Conservation (phyloP, 1,140 invertebrate species). For the Melanaphis sacchari region DNA sequence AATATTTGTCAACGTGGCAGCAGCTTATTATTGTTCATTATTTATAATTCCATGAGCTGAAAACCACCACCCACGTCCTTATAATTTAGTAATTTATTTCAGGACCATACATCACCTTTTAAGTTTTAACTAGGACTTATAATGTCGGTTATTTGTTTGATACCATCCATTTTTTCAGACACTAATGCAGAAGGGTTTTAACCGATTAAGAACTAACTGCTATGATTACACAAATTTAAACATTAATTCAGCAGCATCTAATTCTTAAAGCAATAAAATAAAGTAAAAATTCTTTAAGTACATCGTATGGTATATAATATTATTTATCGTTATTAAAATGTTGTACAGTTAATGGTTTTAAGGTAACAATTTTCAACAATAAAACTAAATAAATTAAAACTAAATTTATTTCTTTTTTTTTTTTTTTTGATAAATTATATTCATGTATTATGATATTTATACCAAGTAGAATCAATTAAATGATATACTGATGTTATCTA, state of each 20-base stretch:
- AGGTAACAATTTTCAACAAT: background rate
- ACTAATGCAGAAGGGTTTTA: background rate
- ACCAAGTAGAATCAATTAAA: background rate
- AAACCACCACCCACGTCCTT: background rate
- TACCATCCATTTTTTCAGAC: slow-evolving; percentile 6
- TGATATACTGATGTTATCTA: background rate
- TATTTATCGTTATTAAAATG: background rate
- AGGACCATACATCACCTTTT: background rate
- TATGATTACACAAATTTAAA: background rate
- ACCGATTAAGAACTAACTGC: slow-evolving; percentile 5
- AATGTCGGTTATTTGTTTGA: background rate
- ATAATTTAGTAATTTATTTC: slow-evolving; percentile 34
- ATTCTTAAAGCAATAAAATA: background rate
- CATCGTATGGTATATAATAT: background rate
- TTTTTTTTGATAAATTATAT: background rate
- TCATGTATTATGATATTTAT: background rate
- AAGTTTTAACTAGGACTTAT: slow-evolving; percentile 11
- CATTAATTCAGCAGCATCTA: background rate
- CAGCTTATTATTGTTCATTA: slow-evolving; percentile 23
- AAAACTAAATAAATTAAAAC: background rate
- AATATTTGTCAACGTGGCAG: slow-evolving; percentile 22
- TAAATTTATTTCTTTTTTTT: background rate
- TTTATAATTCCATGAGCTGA: slow-evolving; percentile 13
- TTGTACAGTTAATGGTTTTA: background rate
- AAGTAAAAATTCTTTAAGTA: background rate